Percentiles rank a stretch among this genome's conserved stretches.
phyloP scores from a whole-genome alignment of 2,797 vertebrate genomes.

The Clarias laeviceps region DNA sequence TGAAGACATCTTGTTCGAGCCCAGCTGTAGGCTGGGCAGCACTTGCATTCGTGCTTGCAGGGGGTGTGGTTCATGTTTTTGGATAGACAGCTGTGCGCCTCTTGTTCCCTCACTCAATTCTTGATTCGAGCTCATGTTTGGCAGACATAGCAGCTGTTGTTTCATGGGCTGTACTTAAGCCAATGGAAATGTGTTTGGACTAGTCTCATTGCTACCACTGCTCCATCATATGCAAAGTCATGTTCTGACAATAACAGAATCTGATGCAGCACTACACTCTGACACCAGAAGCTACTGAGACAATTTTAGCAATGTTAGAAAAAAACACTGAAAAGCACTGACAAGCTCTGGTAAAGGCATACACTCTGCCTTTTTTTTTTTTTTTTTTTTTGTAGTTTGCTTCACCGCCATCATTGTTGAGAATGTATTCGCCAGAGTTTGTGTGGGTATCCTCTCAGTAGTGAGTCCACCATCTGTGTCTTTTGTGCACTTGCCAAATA shows the following conservation, averaged over 20 bases:
- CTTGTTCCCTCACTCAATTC: constrained; percentile 18
- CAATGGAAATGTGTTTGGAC: neutral
- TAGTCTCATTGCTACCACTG: constrained; percentile 17
- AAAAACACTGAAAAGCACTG: neutral
- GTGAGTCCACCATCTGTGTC: constrained; percentile 70
- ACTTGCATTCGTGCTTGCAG: constrained; percentile 59
- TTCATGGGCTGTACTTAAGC: constrained; percentile 24
- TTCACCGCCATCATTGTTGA: constrained; percentile 28
- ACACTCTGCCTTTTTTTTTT: constrained; percentile 21
- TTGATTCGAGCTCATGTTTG: constrained; percentile 18
- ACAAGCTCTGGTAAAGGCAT: constrained; percentile 28
- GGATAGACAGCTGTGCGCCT: constrained; percentile 47
- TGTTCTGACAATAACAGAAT: constrained; percentile 34
- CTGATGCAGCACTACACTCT: constrained; percentile 27
- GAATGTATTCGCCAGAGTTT: constrained; percentile 40
- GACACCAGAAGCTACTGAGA: constrained; percentile 1
- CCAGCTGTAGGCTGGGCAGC: constrained; percentile 13
- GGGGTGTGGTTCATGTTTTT: constrained; percentile 49
- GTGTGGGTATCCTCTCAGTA: constrained; percentile 56
- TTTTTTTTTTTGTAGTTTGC: neutral
- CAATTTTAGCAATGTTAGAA: constrained; percentile 20
- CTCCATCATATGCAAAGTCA: neutral
- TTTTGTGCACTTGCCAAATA: constrained; percentile 64
- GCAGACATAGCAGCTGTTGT: constrained; percentile 46
- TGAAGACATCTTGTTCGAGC: neutral